Percentiles rank a stretch among this genome's conserved stretches.
These are phyloP conservation scores for Chaenogobius annularis DNA, from an alignment of 2,113 vertebrate genomes.

Conservation along the genomic window DNA sequence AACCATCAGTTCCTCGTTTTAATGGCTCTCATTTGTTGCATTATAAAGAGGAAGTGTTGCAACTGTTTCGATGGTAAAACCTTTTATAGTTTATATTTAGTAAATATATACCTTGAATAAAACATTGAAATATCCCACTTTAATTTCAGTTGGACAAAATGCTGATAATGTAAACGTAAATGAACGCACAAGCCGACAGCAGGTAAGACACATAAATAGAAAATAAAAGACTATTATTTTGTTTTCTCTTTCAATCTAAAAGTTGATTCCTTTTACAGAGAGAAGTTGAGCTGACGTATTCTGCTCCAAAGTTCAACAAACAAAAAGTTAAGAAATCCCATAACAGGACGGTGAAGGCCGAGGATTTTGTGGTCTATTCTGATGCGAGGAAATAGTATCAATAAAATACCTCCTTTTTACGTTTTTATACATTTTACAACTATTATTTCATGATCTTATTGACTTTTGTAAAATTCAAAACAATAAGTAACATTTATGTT, in stretches of 20 bases:
- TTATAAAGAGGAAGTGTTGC: not conserved
- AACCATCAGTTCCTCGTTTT: not conserved
- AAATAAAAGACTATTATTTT: not conserved
- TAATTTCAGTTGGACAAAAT: too few relatives aligned
- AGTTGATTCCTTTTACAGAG: not conserved
- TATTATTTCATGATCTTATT: too few relatives aligned
- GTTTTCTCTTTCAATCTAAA: too few relatives aligned
- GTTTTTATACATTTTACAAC: not conserved
- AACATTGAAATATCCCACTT: not conserved
- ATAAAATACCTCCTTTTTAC: too few relatives aligned
- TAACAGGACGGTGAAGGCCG: not conserved
- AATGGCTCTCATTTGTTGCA: not conserved
- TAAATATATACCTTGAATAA: not conserved
- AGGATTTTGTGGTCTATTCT: not conserved
- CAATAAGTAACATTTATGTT: too few relatives aligned
- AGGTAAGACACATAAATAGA: not conserved
- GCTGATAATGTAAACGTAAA: not conserved
- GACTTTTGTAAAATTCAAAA: too few relatives aligned
- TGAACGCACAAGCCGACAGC: not conserved
- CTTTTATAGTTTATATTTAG: not conserved
- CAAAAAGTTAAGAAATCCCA: not conserved
- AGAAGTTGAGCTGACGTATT: not conserved
- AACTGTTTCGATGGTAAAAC: not conserved
- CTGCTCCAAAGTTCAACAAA: not conserved
- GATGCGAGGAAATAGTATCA: not conserved